phyloP scores from a whole-genome alignment of 2,113 vertebrate genomes.

The Charina bottae region DNA sequence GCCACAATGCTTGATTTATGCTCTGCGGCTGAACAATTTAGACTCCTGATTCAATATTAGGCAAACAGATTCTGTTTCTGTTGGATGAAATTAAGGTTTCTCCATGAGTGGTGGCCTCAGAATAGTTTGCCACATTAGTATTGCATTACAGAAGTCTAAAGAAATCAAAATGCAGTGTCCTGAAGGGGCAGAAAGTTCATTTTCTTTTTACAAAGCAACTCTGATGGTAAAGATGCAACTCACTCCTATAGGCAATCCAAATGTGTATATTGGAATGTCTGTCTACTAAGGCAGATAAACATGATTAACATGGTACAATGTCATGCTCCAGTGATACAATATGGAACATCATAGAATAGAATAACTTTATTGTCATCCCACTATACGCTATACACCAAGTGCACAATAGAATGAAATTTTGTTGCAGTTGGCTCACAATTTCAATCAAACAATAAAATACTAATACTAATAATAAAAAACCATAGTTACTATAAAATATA shows the following conservation, averaged over 20 bases:
- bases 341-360: too few relatives aligned
- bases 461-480: too few relatives aligned
- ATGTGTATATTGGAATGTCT: conserved; percentile 30
- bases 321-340: conserved; percentile 32
- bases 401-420: too few relatives aligned
- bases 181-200: conserved; percentile 21
- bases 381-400: too few relatives aligned
- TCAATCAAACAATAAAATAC: too few relatives aligned
- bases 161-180: not conserved
- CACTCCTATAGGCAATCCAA: conserved; percentile 13
- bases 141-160: conserved; percentile 20
- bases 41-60: conserved; percentile 25
- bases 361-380: too few relatives aligned
- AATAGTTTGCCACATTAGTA: conserved; percentile 36
- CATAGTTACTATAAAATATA: too few relatives aligned
- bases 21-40: conserved; percentile 9
- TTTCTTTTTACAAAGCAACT: conserved; percentile 33
- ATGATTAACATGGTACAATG: conserved; percentile 27
- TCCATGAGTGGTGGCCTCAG: conserved; percentile 24
- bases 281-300: conserved; percentile 30
- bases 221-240: conserved; percentile 7
- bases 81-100: conserved; percentile 28
- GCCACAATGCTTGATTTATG: not conserved
- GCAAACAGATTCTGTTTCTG: conserved; percentile 1
- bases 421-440: too few relatives aligned